A percentile compares a stretch with the other conserved stretches of the same genome.
These are phyloP conservation scores for Amazona guildingii DNA, from an alignment of 2,113 vertebrate genomes.

Conservation along the genomic window DNA sequence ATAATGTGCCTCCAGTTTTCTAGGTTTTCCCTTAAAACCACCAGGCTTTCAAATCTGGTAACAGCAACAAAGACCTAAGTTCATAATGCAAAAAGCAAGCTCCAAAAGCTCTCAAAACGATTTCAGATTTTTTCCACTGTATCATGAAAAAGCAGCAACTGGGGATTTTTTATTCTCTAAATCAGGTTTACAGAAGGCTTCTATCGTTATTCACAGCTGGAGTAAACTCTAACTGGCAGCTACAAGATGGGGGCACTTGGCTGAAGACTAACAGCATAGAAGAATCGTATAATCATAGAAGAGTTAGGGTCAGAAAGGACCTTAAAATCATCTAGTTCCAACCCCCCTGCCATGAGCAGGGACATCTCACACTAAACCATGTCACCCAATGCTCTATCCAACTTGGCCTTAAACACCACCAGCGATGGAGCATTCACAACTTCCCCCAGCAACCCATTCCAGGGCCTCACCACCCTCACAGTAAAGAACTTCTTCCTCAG, in stretches of 20 bases:
- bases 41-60: neutral
- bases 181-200: neutral
- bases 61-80: neutral
- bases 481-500: too few relatives aligned
- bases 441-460: too few relatives aligned
- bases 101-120: neutral
- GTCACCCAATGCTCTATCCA: too few relatives aligned
- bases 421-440: too few relatives aligned
- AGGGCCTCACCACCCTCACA: too few relatives aligned
- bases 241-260: neutral
- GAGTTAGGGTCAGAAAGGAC: too few relatives aligned
- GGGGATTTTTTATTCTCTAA: neutral
- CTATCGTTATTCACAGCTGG: neutral
- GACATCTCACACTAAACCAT: too few relatives aligned
- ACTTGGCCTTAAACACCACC: too few relatives aligned
- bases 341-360: too few relatives aligned
- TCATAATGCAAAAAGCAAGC: neutral
- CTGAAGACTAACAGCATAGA: neutral
- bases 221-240: neutral
- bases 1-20: neutral
- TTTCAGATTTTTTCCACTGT: neutral
- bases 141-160: neutral
- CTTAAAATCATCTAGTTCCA: too few relatives aligned
- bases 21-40: neutral
- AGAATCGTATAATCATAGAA: neutral